Evolutionary conservation across 2,113 vertebrate species (phyloP), one percentile per base, ranked within the genome.

Genomic region (Atlantisia rogersi): DNA sequence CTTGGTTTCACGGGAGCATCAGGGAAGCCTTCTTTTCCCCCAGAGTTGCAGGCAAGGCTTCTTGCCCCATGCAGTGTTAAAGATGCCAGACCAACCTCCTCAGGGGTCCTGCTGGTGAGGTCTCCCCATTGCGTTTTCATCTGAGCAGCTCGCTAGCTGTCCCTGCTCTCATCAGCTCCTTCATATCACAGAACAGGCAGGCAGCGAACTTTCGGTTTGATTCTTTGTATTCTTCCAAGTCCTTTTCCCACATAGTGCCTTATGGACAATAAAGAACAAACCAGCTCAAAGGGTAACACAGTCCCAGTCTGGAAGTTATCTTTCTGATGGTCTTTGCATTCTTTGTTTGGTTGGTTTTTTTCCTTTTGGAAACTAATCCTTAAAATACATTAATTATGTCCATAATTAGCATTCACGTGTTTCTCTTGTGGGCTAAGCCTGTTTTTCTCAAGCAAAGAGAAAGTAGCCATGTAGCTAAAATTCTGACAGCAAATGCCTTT

Each of bases 201-300:
- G 78, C 40, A 85, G 73, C 44, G 9, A 58, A 75, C 40, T 90
- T 82, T 42, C 82, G 32, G 16, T 25, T 26, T 63, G 75, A 62
- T 76, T 93, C 86, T 93, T 83, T 86, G 42, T 93, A 88, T 35
- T 73, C 87, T 95, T 94, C 87, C 90, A 82, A 94, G 78, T 58
- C 25, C 70, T 94, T 95, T 62, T 95, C 83, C 84, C 82, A 74
- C 22, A 50, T 58, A 21, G n/a, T 63, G 58, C 77, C 84, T 93
- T 85, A 82, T 2, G 4, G 85, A 92, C 89, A 88, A 71, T 68
- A 50, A 86, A 91, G 59, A 86, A 59, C 52, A 94, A 32, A 86
- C 69, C 48, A 91, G 83, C 82, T 94, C 90, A 95, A 96, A 97
- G 88, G 53, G 81, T 93, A 90, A 48, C 92, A 14, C 84, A 78